phyloP scores from a whole-genome alignment of 2,113 vertebrate genomes.

The Alligator sinensis region DNA sequence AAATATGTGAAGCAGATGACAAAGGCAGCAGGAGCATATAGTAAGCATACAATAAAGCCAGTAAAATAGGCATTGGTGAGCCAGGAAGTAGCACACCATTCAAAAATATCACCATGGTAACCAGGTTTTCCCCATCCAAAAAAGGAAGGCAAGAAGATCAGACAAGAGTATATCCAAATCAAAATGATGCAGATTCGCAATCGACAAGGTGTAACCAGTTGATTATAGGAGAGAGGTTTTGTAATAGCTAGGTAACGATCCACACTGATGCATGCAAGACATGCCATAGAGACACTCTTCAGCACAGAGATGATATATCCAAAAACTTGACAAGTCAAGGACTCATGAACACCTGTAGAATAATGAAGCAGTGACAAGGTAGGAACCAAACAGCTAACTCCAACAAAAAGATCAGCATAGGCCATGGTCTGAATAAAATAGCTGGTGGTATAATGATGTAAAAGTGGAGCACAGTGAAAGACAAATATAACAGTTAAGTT shows the following conservation, averaged over 20 bases:
- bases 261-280: conserved; percentile 96
- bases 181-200: conserved; percentile 93
- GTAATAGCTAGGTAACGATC: conserved; percentile 98
- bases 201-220: conserved; percentile 96
- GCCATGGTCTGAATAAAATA: conserved; percentile 99
- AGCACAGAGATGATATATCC: conserved; percentile 98
- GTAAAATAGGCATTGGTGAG: conserved; percentile 97
- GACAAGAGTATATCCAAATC: conserved; percentile 95
- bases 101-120: conserved; percentile 98
- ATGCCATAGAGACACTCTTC: conserved; percentile 99
- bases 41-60: conserved; percentile 95
- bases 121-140: conserved; percentile 99
- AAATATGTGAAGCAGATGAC: conserved; percentile 99
- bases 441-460: conserved; percentile 98
- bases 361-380: conserved; percentile 95
- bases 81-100: conserved; percentile 98
- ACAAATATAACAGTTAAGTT: conserved; percentile 98
- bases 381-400: conserved; percentile 96
- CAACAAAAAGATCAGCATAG: conserved; percentile 96
- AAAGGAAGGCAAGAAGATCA: conserved; percentile 96
- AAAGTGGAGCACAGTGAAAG: conserved; percentile 95
- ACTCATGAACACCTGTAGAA: conserved; percentile 92
- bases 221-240: conserved; percentile 97
- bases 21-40: conserved; percentile 95
- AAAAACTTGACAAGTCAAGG: conserved; percentile 94